phyloP scores from a whole-genome alignment of 2,888 invertebrate genomes.

The Isoperla grammatica region DNA sequence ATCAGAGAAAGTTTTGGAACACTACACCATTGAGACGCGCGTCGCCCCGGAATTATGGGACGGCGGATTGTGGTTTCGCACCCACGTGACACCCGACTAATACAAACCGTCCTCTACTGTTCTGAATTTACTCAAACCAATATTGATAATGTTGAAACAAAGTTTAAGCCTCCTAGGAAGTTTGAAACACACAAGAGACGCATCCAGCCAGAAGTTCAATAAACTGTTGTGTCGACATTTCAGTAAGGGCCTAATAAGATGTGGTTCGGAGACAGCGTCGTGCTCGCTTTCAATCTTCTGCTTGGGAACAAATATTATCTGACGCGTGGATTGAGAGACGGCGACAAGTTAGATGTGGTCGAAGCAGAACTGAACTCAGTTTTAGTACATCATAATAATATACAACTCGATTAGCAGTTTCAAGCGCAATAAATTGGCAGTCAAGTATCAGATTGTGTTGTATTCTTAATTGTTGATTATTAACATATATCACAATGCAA shows the following conservation, averaged over 20 bases:
- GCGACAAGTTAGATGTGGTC: neutral
- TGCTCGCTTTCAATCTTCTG: constrained; percentile 1
- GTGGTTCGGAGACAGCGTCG: neutral
- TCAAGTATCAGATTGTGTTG: too few relatives aligned
- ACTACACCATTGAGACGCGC: neutral
- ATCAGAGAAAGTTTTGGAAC: neutral
- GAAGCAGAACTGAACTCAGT: neutral
- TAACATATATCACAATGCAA: too few relatives aligned
- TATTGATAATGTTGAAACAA: constrained; percentile 19
- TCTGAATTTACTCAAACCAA: constrained; percentile 17
- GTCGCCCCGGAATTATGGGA: neutral
- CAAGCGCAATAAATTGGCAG: too few relatives aligned
- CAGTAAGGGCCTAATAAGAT: neutral
- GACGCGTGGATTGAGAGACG: neutral
- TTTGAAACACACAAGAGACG: constrained; percentile 4
- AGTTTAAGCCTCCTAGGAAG: constrained; percentile 1
- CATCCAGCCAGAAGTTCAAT: neutral
- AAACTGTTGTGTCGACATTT: neutral
- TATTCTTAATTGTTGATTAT: too few relatives aligned
- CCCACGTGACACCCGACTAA: neutral
- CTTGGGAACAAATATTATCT: constrained; percentile 8
- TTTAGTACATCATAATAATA: too few relatives aligned
- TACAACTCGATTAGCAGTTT: too few relatives aligned
- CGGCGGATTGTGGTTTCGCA: neutral
- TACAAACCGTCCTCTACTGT: neutral